Base-by-base conservation (phyloP, 2,888 invertebrate species). In the Drosophila anomalata region DNA sequence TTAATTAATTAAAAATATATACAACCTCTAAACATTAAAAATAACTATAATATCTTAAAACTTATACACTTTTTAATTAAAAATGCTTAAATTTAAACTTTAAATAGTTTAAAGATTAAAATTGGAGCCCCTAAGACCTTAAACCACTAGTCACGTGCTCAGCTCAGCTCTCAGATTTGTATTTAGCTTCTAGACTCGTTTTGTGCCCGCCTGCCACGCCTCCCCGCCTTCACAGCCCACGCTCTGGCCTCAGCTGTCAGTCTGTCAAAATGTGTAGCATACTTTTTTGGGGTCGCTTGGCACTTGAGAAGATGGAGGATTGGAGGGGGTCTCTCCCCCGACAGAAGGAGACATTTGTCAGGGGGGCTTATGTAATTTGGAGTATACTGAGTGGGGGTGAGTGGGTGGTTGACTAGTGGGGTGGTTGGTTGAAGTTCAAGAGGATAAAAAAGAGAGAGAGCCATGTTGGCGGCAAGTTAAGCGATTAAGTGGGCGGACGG, bases 181-280 rank as follows among this genome's bases (percentile, higher is more conserved):
- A 3, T 26, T 48, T 48, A 29, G 55, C 29, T 36, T 29, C 5
- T 36, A 12, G 22, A 36, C 33, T 17, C 46, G 8, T 17, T 20
- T 17, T 12, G 20, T 12, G 47, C n/a, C 47, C 3, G 17, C 17
- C 41, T 4, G 41, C 29, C 29, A 20, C 20, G 51, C 22, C 20
- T 31, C 53, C 14, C 11, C 36, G 33, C 50, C 17, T 17, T 12
- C 24, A 11, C 24, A 2, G 20, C 39, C 46, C 47, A 33, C 53
- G 26, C 36, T 44, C 36, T 44, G 67, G 66, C 33, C 68, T 56
- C 57, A 66, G 68, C 56, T 66, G 66, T 66, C 48, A 66, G 57
- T 50, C 56, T 56, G 48, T 48, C 73, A 72, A 63, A 72, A 72
- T 53, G 17, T 50, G 39, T 71, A 57, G 65, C 71, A 54, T 29